Percentiles rank a stretch among this genome's conserved stretches.
Conservation (phyloP, 2,888 invertebrate species). For the Acanthococcus lagerstroemiae region DNA sequence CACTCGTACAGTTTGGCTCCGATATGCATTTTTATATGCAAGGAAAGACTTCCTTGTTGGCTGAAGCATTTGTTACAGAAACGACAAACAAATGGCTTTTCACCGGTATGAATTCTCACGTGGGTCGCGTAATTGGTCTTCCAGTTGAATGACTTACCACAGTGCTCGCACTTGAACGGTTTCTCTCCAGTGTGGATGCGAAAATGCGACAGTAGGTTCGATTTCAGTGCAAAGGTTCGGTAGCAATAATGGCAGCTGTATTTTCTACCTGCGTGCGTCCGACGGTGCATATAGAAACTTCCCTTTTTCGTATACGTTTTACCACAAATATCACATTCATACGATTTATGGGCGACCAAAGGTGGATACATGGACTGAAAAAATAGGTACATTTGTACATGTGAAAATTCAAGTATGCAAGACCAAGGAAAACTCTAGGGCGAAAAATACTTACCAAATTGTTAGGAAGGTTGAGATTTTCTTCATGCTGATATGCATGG, state of each 20-base stretch:
- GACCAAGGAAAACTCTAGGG: neutral
- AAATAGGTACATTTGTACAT: neutral
- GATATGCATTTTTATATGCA: slow-evolving; percentile 35
- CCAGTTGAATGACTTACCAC: slow-evolving; percentile 33
- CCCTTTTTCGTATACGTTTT: slow-evolving; percentile 32
- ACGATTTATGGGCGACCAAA: slow-evolving; percentile 1
- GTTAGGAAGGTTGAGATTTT: neutral
- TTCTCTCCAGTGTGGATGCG: slow-evolving; percentile 34
- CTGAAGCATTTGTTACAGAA: slow-evolving; percentile 34
- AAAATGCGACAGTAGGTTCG: slow-evolving; percentile 33
- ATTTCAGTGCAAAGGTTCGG: slow-evolving; percentile 31
- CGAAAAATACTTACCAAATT: neutral
- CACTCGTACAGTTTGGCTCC: slow-evolving; percentile 33
- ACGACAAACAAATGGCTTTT: slow-evolving; percentile 34
- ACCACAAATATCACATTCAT: slow-evolving; percentile 31
- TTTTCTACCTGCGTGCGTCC: slow-evolving; percentile 22
- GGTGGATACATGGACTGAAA: neutral
- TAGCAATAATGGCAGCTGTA: slow-evolving; percentile 22
- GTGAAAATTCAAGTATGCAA: neutral
- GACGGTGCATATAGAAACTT: slow-evolving; percentile 29
- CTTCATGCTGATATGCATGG: neutral
- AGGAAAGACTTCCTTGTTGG: slow-evolving; percentile 33
- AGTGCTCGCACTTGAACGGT: slow-evolving; percentile 33
- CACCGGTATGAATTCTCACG: slow-evolving; percentile 34
- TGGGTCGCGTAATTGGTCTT: slow-evolving; percentile 34